Conservation (phyloP, 35 echinoderm and acorn worm species). For the Diadema setosum region DNA sequence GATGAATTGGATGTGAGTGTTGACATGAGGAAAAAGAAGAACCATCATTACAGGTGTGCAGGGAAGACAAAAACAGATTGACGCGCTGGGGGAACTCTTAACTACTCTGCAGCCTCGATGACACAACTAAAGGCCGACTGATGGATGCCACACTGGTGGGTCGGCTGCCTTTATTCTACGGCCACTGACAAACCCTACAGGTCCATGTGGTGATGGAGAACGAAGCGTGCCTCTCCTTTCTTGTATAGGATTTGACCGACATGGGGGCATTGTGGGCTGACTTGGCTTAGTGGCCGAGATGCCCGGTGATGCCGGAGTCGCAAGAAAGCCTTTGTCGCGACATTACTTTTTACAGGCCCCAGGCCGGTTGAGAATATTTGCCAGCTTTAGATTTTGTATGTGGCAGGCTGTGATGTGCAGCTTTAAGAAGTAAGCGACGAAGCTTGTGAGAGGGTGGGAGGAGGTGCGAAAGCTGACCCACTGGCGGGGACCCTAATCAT, state of each 20-base stretch:
- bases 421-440: background rate
- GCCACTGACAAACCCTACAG: background rate
- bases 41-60: constrained; percentile 31
- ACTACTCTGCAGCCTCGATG: background rate
- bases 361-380: background rate
- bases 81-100: background rate
- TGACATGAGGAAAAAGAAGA: constrained; percentile 23
- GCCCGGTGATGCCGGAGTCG: background rate
- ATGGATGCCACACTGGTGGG: background rate
- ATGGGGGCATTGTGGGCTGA: background rate
- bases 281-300: background rate
- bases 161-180: background rate
- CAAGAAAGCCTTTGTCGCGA: background rate
- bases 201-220: background rate
- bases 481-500: background rate
- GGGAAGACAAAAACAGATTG: constrained; percentile 20
- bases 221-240: background rate
- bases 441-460: background rate
- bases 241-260: background rate
- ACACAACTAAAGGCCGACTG: background rate
- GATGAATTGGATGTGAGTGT: constrained; percentile 9
- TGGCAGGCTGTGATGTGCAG: background rate
- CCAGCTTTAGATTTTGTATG: background rate
- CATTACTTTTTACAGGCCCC: background rate
- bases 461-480: background rate